phyloP scores from a whole-genome alignment of 1,140 invertebrate genomes.

The Apis cerana region DNA sequence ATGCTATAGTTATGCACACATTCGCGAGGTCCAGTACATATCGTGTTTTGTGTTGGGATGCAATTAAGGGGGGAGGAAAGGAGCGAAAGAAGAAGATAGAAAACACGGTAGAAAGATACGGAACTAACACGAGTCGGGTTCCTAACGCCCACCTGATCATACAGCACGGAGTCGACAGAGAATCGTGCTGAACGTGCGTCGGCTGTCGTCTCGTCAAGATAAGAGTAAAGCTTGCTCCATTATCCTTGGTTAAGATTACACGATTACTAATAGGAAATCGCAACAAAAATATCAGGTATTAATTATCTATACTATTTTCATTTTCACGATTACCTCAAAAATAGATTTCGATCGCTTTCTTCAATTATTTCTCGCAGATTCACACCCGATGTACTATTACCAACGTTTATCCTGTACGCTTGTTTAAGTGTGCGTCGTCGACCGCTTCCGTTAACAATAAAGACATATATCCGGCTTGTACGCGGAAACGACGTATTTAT shows the following conservation, averaged over 20 bases:
- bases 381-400: slow-evolving; percentile 33
- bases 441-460: slow-evolving; percentile 47
- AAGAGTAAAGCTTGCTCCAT: slow-evolving; percentile 9
- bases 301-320: background rate
- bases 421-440: slow-evolving; percentile 41
- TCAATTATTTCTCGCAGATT: slow-evolving; percentile 2
- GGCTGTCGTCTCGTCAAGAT: background rate
- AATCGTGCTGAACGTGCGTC: slow-evolving; percentile 35
- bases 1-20: slow-evolving; percentile 27
- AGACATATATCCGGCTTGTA: slow-evolving; percentile 35
- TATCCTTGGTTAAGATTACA: background rate
- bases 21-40: slow-evolving; percentile 15
- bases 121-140: slow-evolving; percentile 45
- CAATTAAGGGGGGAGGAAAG: slow-evolving; percentile 41
- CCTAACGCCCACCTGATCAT: slow-evolving; percentile 39
- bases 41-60: slow-evolving; percentile 43
- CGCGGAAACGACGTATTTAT: slow-evolving; percentile 33
- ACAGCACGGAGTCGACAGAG: slow-evolving; percentile 38
- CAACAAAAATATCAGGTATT: slow-evolving; percentile 27
- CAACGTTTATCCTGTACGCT: slow-evolving; percentile 25
- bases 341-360: background rate
- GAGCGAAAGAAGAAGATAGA: slow-evolving; percentile 35
- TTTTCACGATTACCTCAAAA: background rate
- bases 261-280: background rate
- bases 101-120: slow-evolving; percentile 36